Percentiles rank a stretch among this genome's conserved stretches.
Evolutionary conservation across 2,888 invertebrate genomes (phyloP).

Genomic region (Eremobia ochroleuca): DNA sequence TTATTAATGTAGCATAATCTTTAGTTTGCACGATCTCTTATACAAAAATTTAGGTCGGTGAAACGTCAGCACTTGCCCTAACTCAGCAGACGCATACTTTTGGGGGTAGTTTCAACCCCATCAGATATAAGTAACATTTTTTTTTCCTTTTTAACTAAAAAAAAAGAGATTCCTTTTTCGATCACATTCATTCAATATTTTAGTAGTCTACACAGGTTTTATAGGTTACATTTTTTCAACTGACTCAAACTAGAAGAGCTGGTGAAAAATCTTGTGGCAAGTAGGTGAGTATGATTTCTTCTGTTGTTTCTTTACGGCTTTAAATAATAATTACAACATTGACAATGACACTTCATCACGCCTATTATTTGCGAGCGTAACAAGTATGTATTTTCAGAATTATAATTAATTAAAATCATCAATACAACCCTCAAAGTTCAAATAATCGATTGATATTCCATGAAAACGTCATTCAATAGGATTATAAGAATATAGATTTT

Average conservation of each 20-base stretch:
- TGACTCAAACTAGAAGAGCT: not conserved
- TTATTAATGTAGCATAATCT: slow-evolving; percentile 2
- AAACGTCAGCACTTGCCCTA: slow-evolving; percentile 54
- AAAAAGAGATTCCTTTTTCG: not conserved
- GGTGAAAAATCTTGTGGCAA: not conserved
- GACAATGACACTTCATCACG: no score
- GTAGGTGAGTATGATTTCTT: no score
- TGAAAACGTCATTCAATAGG: no score
- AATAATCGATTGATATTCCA: no score
- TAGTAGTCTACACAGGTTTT: not conserved
- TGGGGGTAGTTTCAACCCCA: slow-evolving; percentile 42
- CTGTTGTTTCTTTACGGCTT: no score
- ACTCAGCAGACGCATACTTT: slow-evolving; percentile 53
- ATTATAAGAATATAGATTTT: no score
- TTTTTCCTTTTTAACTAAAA: not conserved
- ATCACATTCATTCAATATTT: slow-evolving; percentile 13
- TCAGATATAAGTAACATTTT: slow-evolving; percentile 30
- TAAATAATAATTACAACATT: not conserved
- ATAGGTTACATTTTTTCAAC: not conserved
- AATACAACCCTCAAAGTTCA: no score
- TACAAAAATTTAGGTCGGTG: slow-evolving; percentile 57
- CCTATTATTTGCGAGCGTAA: no score
- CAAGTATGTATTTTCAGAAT: no score
- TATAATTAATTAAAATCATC: no score
- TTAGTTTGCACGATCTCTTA: slow-evolving; percentile 11